phyloP scores from a whole-genome alignment of 1,140 invertebrate genomes.

The Thaumatotibia leucotreta region DNA sequence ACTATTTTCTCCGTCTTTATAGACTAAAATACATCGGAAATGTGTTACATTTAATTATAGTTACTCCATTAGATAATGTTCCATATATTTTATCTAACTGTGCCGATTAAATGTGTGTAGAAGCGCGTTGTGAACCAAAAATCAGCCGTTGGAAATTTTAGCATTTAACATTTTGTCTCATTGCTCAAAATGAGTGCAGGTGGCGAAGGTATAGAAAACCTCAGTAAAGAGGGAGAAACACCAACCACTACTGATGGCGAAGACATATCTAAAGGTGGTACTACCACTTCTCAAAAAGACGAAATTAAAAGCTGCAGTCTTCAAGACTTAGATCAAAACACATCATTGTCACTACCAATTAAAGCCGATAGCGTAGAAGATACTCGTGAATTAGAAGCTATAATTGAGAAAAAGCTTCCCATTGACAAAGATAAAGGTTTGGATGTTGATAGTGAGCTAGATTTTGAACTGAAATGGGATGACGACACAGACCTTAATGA shows the following conservation, averaged over 20 bases:
- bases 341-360: not conserved
- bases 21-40: not conserved
- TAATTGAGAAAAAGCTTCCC: not conserved
- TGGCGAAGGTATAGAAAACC: not conserved
- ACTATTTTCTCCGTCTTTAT: not conserved
- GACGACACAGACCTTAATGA: conserved; percentile 17
- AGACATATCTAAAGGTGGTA: not conserved
- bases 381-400: not conserved
- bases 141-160: not conserved
- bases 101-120: not conserved
- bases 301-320: not conserved
- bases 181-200: not conserved
- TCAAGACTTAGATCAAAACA: not conserved
- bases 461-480: conserved; percentile 42
- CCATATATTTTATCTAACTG: not conserved
- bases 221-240: not conserved
- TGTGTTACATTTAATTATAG: not conserved
- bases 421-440: not conserved
- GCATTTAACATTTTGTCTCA: not conserved
- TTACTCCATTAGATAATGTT: not conserved
- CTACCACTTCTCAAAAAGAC: not conserved
- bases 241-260: not conserved
- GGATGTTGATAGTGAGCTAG: conserved; percentile 19
- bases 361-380: not conserved
- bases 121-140: not conserved